A percentile compares a stretch with the other conserved stretches of the same genome.
Evolutionary conservation across 2,888 invertebrate genomes (phyloP).

Genomic region (Luperina testacea): DNA sequence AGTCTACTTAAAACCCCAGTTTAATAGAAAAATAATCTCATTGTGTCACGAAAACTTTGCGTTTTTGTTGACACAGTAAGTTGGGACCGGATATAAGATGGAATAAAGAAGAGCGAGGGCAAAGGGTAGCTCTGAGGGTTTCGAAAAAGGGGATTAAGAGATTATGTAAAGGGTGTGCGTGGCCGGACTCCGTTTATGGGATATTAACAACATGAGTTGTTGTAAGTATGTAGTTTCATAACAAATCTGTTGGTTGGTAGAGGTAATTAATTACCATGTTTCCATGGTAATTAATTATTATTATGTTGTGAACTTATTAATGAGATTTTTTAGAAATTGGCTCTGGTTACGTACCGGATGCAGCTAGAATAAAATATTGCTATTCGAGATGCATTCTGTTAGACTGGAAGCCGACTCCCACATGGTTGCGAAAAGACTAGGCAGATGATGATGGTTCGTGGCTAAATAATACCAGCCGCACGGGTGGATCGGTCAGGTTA

Average conservation of each 20-base stretch:
- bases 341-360: not conserved
- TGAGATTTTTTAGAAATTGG: not conserved
- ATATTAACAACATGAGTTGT: slow-evolving; percentile 21
- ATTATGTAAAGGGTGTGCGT: slow-evolving; percentile 21
- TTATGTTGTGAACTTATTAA: not conserved
- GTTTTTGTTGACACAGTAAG: slow-evolving; percentile 27
- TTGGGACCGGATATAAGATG: slow-evolving; percentile 27
- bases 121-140: slow-evolving; percentile 17
- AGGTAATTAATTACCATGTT: too few species aligned
- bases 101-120: slow-evolving; percentile 23
- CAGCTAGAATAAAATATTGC: too few species aligned
- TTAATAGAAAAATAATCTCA: not conserved
- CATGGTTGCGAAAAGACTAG: too few species aligned
- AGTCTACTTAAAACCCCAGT: not conserved
- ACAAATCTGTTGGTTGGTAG: not conserved
- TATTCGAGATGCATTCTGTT: too few species aligned
- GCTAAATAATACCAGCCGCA: too few species aligned
- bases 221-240: not conserved
- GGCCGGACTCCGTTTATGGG: not conserved
- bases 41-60: slow-evolving; percentile 4
- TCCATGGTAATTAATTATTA: too few species aligned
- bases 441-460: too few species aligned
- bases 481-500: not conserved
- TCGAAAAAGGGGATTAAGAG: slow-evolving; percentile 38
- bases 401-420: too few species aligned